phyloP scores from a whole-genome alignment of 2,797 vertebrate species.

The Pseudochirops corinnae region DNA sequence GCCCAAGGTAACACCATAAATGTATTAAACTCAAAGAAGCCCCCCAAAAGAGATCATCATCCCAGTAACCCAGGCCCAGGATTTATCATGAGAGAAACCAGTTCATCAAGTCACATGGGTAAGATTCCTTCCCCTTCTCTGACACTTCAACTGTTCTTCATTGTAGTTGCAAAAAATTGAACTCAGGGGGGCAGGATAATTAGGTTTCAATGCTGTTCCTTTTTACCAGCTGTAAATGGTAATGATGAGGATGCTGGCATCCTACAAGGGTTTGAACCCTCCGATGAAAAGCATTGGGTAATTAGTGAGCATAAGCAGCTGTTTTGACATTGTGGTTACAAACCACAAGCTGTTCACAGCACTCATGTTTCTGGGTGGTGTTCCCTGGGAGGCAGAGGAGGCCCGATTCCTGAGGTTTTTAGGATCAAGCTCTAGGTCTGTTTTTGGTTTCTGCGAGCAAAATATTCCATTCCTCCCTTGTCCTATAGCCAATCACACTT shows the following conservation, averaged over 20 bases:
- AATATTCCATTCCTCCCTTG: background rate
- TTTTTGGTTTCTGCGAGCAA: background rate
- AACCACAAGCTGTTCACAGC: slow-evolving; percentile 4
- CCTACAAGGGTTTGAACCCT: background rate
- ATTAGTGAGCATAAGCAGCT: background rate
- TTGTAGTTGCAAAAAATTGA: background rate
- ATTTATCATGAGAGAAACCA: background rate
- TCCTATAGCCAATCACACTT: background rate
- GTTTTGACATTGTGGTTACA: slow-evolving; percentile 1
- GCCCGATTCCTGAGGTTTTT: background rate
- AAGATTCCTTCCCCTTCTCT: background rate
- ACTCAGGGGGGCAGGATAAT: background rate
- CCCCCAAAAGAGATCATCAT: background rate
- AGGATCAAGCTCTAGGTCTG: background rate
- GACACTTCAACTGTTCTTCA: background rate
- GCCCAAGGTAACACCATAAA: background rate
- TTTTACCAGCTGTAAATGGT: background rate
- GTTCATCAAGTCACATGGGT: background rate
- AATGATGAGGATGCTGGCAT: background rate
- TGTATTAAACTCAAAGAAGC: background rate
- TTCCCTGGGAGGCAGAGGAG: background rate
- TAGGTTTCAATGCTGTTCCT: background rate
- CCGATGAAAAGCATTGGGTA: background rate
- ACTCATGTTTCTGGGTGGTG: slow-evolving; percentile 4
- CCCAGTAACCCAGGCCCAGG: background rate